These are phyloP conservation scores for Drosophila ananassae DNA, from an alignment of 1,140 invertebrate species.

Conservation along the genomic window DNA sequence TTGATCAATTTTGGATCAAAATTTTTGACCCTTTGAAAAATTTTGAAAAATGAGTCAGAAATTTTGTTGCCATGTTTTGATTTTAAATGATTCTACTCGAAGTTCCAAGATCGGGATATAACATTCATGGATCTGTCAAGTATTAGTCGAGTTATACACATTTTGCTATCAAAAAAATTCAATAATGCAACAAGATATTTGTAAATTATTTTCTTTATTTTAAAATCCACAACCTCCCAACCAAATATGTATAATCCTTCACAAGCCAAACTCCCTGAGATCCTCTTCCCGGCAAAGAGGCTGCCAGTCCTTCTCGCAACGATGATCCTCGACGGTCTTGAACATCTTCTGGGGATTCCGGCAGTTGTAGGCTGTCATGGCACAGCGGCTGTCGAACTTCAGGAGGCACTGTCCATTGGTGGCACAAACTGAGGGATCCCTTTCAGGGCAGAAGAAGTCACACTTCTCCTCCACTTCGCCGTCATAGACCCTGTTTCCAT, in stretches of 20 bases:
- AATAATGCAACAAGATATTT: neutral
- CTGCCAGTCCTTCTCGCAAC: slow-evolving; percentile 46
- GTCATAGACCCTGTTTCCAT: slow-evolving; percentile 49
- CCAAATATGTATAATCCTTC: neutral
- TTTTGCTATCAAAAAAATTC: no score
- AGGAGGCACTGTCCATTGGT: slow-evolving; percentile 70
- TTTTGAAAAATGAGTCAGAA: no score
- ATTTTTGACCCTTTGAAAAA: no score
- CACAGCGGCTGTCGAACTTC: slow-evolving; percentile 59
- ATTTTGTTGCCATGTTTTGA: no score
- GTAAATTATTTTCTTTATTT: slow-evolving; percentile 2
- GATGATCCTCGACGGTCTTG: slow-evolving; percentile 56
- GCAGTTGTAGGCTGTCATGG: slow-evolving; percentile 71
- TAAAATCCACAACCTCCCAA: slow-evolving; percentile 22
- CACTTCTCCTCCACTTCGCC: slow-evolving; percentile 49
- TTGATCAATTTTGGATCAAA: no score
- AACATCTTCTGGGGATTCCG: slow-evolving; percentile 71
- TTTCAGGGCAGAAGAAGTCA: slow-evolving; percentile 45
- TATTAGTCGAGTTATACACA: no score
- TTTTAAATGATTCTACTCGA: no score
- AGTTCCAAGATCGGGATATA: no score
- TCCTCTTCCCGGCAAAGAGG: slow-evolving; percentile 54
- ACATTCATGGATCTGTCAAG: no score
- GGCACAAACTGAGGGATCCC: slow-evolving; percentile 60
- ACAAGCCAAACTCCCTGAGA: slow-evolving; percentile 51